Conservation (phyloP, 2,888 invertebrate genomes). For the Brachyptera putata region DNA sequence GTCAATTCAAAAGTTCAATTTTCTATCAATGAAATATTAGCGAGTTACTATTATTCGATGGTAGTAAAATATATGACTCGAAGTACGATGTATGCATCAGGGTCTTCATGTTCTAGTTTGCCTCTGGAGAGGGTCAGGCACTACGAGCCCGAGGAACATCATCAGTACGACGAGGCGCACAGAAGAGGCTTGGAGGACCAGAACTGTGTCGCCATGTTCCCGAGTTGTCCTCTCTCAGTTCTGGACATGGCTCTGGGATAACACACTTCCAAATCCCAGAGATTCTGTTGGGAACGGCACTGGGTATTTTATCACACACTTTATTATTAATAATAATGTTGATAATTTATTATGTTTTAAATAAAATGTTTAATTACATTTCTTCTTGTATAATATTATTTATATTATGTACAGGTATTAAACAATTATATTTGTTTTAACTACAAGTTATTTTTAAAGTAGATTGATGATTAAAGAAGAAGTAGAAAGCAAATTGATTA, state of each 20-base stretch:
- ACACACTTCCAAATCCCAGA: no score
- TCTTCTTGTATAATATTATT: constrained; percentile 15
- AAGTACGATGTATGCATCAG: no score
- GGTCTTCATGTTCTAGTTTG: no score
- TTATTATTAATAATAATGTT: neutral
- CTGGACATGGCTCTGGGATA: constrained; percentile 69
- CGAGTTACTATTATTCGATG: no score
- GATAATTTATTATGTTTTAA: constrained; percentile 17
- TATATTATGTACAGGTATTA: constrained; percentile 18
- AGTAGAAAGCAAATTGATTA: no score
- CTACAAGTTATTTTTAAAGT: neutral
- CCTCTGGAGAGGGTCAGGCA: constrained; percentile 59
- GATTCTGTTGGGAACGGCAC: constrained; percentile 62
- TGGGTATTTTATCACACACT: constrained; percentile 47
- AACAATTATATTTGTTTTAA: constrained; percentile 3
- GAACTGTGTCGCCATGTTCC: constrained; percentile 54
- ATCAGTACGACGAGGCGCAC: constrained; percentile 63
- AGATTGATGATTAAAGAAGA: neutral
- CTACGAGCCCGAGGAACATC: constrained; percentile 61
- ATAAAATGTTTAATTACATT: constrained; percentile 11
- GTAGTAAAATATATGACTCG: no score
- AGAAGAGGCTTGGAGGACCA: constrained; percentile 45
- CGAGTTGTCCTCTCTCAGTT: constrained; percentile 64
- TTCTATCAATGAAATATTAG: no score
- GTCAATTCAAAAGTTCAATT: no score